Evolutionary conservation across 2,113 vertebrate genomes (phyloP).

Genomic region (Pterophyllum scalare): DNA sequence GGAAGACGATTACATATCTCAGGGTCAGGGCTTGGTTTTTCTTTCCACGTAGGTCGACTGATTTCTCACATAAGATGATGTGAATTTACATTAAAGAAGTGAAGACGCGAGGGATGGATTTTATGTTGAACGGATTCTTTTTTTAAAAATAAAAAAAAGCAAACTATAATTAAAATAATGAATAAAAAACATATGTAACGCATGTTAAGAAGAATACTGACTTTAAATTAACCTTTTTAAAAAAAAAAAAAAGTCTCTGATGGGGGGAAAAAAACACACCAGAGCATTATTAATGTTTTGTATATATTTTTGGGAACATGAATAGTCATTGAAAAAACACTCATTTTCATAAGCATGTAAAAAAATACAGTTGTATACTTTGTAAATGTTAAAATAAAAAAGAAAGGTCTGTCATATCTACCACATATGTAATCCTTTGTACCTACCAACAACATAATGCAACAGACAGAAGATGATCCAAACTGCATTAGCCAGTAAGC

Average conservation of each 20-base stretch:
- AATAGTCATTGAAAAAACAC: no score
- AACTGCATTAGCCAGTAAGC: slow-evolving; percentile 31
- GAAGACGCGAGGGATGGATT: not conserved
- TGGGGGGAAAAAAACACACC: not conserved
- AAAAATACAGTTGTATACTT: not conserved
- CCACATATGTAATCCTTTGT: not conserved
- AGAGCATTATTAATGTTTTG: not conserved
- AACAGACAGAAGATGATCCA: slow-evolving; percentile 15
- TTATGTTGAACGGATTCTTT: not conserved
- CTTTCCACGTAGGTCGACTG: slow-evolving; percentile 23
- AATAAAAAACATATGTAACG: not conserved
- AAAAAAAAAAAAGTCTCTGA: not conserved
- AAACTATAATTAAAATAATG: not conserved
- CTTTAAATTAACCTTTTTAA: not conserved
- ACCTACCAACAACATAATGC: not conserved
- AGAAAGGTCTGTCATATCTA: not conserved
- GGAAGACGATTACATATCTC: slow-evolving; percentile 1
- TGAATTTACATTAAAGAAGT: not conserved
- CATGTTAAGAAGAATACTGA: not conserved
- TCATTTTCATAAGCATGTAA: not conserved
- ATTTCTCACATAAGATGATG: not conserved
- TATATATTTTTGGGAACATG: no score
- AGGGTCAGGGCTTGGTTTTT: slow-evolving; percentile 7
- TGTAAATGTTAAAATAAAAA: not conserved
- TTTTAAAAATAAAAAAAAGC: not conserved